These are phyloP conservation scores for Enchytraeus crypticus DNA, from an alignment of 2,888 invertebrate species.

Conservation along the genomic window DNA sequence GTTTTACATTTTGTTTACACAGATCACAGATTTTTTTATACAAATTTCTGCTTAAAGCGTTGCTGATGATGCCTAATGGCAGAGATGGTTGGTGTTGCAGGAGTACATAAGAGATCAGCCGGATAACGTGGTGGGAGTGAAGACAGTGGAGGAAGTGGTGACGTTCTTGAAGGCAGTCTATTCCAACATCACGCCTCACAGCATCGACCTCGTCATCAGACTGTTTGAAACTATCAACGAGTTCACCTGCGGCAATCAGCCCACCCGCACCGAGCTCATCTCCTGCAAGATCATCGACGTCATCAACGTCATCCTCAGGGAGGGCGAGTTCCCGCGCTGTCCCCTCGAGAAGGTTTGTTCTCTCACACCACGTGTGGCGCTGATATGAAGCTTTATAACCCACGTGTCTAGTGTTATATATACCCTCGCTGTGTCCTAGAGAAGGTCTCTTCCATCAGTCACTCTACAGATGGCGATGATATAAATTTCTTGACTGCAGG, in stretches of 20 bases:
- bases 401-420: too few species aligned
- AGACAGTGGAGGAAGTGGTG: conserved; percentile 45
- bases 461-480: too few species aligned
- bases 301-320: conserved; percentile 46
- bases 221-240: conserved; percentile 45
- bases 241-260: conserved; percentile 42
- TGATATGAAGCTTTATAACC: too few species aligned
- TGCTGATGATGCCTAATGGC: too few species aligned
- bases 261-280: conserved; percentile 41
- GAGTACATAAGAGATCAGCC: conserved; percentile 47
- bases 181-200: conserved; percentile 42
- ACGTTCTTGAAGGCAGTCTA: conserved; percentile 45
- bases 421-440: too few species aligned
- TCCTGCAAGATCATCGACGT: conserved; percentile 47
- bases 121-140: conserved; percentile 47
- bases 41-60: too few species aligned
- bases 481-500: too few species aligned
- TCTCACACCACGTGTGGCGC: too few species aligned
- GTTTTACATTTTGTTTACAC: too few species aligned
- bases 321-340: conserved; percentile 40
- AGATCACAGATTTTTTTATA: too few species aligned
- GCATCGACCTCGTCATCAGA: conserved; percentile 43
- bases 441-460: too few species aligned
- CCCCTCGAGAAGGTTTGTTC: conserved; percentile 36
- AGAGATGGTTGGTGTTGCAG: too few species aligned